Evolutionary conservation across 2,113 vertebrate species (phyloP), one percentile per base, ranked within the genome.

Genomic region (Marmota monax): DNA sequence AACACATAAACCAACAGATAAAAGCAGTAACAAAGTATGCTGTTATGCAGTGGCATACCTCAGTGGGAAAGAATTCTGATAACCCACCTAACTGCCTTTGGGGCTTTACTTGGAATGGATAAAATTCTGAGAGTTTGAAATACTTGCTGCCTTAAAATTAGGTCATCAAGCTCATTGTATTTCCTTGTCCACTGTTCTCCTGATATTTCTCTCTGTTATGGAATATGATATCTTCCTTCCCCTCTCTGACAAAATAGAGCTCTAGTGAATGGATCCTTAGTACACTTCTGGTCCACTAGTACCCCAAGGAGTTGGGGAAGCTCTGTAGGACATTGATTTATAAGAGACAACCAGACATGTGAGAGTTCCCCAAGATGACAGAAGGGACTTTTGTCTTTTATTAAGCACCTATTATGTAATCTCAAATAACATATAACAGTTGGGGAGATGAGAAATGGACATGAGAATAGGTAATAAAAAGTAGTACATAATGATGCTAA

Each of bases 311-410:
- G 61, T 7, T 23, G 25, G 27, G 74, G n/a, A 2, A 72, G 22
- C 34, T 90, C 63, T 95, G 88, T 9, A 67, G 14, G 23, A 17
- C 20, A 95, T n/a, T 95, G 72, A 67, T 48, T 69, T 92, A 39
- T 0, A 92, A 84, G 45, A 65, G 16, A 82, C 53, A 90, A 90
- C 17, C 39, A 63, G 79, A 65, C 67, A 11, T 7, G 11, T 85
- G 2, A n/a, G 84, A 84, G 34, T 37, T 84, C 25, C 6, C 53
- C 16, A 82, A 73, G 39, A 73, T 45, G 77, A 82, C 58, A 63
- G 25, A 92, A 90, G 23, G 10, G 45, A 77, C 34, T 92, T 45
- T 70, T 88, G 29, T 27, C 0, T 10, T 91, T 83, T 90, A 96
- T 78, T 84, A 74, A 83, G 13, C 67, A 72, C 25, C 25, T 79